Base-by-base conservation (phyloP, 2,888 invertebrate genomes). In the Acanthosoma haemorrhoidale region DNA sequence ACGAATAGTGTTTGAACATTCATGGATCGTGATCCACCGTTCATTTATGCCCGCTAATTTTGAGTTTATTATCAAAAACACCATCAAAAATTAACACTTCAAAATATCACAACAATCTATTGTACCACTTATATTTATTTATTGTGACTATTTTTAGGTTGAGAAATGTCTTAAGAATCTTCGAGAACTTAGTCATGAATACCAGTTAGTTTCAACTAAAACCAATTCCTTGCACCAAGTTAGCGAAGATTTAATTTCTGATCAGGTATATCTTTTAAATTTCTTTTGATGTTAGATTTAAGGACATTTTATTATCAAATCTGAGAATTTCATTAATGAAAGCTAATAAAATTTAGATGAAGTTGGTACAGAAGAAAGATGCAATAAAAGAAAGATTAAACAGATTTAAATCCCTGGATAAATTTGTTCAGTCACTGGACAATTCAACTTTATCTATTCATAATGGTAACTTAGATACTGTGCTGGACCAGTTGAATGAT, bases 211-310 rank as follows among this genome's bases (percentile, higher is more conserved):
- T 0, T 92, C 95, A 0, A 88, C 90, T 71, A 96, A 96, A 82
- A 97, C 96, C 0, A 94, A 92, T 79, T 91, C 94, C 0, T 81
- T 97, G 4, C 95, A 97, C 78, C 88, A 87, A 71, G 92, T 93
- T 74, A 96, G 96, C 79, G 95, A 96, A 77, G 92, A 96, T 77
- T 82, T 97, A 6, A 85, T 96, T 73, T 89, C 90, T 2, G 94
- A 96, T 78, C 96, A 85, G 81, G 84, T 83, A 73, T 51, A 3
- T 5, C 29, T 51, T 25, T 51, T 4, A n/a, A 51, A 51, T 25
- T n/a, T 51, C 5, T 51, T 21, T 21, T 1, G 16, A 11, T 3
- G 4, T 43, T 11, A 21, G 15, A 8, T 25, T 13, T 13, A 13
- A 13, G 43, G 6, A 43, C 6, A 11, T 43, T 6, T 43, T 18